phyloP scores from a whole-genome alignment of 2,888 invertebrate genomes.

The Choreutis nemorana region DNA sequence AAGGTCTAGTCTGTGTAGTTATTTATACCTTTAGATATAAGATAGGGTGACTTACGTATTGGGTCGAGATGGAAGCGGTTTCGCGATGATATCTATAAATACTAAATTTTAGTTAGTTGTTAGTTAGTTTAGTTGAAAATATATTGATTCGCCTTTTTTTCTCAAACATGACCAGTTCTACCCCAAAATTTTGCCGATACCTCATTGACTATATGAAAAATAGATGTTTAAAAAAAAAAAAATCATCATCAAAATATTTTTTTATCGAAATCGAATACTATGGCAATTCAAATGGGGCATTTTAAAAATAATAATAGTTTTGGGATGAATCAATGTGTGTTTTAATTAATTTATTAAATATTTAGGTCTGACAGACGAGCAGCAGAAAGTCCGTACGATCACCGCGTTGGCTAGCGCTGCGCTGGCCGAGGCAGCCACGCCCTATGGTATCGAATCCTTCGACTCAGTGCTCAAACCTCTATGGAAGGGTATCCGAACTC shows the following conservation, averaged over 20 bases:
- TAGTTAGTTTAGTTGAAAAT: no score
- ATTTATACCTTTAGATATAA: no score
- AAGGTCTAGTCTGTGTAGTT: no score
- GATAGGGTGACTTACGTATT: no score
- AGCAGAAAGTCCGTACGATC: constrained; percentile 98
- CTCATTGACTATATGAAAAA: no score
- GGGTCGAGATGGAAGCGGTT: no score
- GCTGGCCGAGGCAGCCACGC: constrained; percentile 97
- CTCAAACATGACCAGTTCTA: no score
- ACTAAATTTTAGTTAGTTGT: no score
- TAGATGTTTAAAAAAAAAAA: no score
- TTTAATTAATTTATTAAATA: constrained; percentile 9
- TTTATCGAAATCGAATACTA: not conserved
- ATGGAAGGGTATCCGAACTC: constrained; percentile 98
- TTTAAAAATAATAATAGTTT: not conserved
- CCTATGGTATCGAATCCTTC: constrained; percentile 99
- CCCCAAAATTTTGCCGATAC: no score
- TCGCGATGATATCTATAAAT: no score
- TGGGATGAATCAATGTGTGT: not conserved
- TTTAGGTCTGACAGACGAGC: constrained; percentile 93
- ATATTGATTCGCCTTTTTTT: no score
- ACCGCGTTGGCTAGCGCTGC: constrained; percentile 98
- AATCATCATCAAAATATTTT: not conserved
- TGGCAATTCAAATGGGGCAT: not conserved
- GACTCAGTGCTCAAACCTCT: constrained; percentile 98